These are phyloP conservation scores for Portevinia maculata DNA, from an alignment of 2,888 invertebrate genomes.

Conservation along the genomic window DNA sequence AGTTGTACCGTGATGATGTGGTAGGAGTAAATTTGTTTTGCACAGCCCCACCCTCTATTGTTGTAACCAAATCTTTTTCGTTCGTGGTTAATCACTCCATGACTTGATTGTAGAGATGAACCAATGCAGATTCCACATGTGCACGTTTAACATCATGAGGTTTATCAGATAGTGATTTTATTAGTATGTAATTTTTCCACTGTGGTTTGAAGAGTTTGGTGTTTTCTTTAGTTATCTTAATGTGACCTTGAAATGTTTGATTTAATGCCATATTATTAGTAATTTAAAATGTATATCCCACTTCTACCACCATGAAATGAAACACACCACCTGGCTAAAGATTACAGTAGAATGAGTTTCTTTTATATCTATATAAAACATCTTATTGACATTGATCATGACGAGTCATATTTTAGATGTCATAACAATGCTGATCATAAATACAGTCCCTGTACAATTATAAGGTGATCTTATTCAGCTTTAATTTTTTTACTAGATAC, in stretches of 20 bases:
- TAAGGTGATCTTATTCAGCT: no score
- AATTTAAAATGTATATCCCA: constrained; percentile 2
- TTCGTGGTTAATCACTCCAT: constrained; percentile 20
- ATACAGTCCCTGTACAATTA: no score
- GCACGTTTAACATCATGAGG: constrained; percentile 31
- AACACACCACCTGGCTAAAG: not conserved
- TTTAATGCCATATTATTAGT: constrained; percentile 20
- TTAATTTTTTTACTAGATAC: no score
- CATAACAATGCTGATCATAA: no score
- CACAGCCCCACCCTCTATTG: no score
- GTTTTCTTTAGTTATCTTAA: constrained; percentile 24
- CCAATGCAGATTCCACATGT: constrained; percentile 26
- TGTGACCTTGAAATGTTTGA: constrained; percentile 10
- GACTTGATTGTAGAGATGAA: constrained; percentile 24
- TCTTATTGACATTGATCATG: no score
- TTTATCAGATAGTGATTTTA: constrained; percentile 13
- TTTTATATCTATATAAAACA: no score
- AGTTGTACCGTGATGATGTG: no score
- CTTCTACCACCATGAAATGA: constrained; percentile 35
- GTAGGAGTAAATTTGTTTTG: constrained; percentile 35
- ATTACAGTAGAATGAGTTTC: not conserved
- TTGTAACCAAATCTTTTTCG: not conserved
- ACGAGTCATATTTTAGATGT: no score
- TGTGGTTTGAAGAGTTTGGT: constrained; percentile 27
- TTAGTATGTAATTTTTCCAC: constrained; percentile 21